Percentiles rank a stretch among this genome's conserved stretches.
Conservation (phyloP, 2,797 vertebrate species). For the Lophotriccus pileatus region DNA sequence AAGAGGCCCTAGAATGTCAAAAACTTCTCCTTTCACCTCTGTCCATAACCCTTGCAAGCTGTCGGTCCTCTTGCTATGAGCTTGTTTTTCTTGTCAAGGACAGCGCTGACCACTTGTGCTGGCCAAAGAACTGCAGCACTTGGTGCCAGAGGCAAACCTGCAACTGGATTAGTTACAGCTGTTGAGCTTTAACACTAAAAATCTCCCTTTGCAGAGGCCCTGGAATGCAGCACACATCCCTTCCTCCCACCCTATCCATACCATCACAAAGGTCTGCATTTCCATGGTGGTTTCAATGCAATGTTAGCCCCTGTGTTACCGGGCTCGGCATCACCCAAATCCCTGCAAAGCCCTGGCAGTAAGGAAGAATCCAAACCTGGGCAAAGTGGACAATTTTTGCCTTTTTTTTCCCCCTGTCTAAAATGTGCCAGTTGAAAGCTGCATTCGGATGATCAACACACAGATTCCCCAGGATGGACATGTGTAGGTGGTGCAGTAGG, state of each 20-base stretch:
- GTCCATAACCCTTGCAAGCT: background rate
- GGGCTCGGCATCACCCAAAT: background rate
- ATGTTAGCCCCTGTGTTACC: background rate
- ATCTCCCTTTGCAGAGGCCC: background rate
- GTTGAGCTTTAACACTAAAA: background rate
- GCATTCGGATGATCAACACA: background rate
- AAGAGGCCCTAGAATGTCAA: background rate
- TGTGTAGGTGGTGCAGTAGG: background rate
- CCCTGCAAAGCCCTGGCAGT: background rate
- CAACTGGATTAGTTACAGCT: background rate
- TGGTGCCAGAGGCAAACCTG: background rate
- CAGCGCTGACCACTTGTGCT: background rate
- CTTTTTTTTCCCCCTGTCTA: background rate
- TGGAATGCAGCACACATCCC: rapidly evolving
- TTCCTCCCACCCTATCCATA: rapidly evolving
- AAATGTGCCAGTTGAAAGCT: background rate
- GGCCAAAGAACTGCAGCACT: background rate
- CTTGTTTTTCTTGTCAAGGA: conserved; percentile 24
- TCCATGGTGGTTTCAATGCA: rapidly evolving
- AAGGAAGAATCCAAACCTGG: background rate
- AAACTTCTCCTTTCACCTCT: background rate
- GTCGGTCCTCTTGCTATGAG: background rate
- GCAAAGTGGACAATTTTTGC: rapidly evolving
- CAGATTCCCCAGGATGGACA: background rate
- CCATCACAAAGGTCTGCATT: rapidly evolving